Evolutionary conservation across 2,888 invertebrate genomes (phyloP).

Genomic region (Byasa hedistus): DNA sequence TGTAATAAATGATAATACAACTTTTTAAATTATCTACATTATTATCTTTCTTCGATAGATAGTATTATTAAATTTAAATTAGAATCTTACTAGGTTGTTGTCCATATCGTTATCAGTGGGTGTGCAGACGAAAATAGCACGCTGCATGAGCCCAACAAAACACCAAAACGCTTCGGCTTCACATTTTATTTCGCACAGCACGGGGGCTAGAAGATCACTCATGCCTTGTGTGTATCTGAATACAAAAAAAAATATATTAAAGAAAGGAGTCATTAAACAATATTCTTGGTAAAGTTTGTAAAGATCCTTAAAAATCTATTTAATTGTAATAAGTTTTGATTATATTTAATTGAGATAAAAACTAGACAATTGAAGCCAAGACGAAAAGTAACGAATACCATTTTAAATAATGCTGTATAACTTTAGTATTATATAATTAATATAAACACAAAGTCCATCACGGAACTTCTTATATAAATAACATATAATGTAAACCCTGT

Average conservation of each 20-base stretch:
- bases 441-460: too few species aligned
- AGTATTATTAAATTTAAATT: background rate
- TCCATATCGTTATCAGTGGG: slow-evolving; percentile 98
- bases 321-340: too few species aligned
- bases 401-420: too few species aligned
- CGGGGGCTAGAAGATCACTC: slow-evolving; percentile 96
- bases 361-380: too few species aligned
- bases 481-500: too few species aligned
- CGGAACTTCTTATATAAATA: too few species aligned
- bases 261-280: background rate
- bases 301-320: too few species aligned
- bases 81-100: slow-evolving; percentile 85
- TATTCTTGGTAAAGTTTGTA: too few species aligned
- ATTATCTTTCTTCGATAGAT: background rate
- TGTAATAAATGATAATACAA: background rate
- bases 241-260: slow-evolving; percentile 3
- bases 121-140: slow-evolving; percentile 95
- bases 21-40: background rate
- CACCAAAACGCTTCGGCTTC: slow-evolving; percentile 99
- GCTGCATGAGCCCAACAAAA: slow-evolving; percentile 97
- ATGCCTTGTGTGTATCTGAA: slow-evolving; percentile 93
- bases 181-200: slow-evolving; percentile 94
- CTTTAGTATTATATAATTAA: too few species aligned
- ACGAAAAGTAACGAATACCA: too few species aligned
- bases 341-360: too few species aligned